These are phyloP conservation scores for Hemiprocne comata DNA, from an alignment of 2,113 vertebrate species.

Conservation along the genomic window DNA sequence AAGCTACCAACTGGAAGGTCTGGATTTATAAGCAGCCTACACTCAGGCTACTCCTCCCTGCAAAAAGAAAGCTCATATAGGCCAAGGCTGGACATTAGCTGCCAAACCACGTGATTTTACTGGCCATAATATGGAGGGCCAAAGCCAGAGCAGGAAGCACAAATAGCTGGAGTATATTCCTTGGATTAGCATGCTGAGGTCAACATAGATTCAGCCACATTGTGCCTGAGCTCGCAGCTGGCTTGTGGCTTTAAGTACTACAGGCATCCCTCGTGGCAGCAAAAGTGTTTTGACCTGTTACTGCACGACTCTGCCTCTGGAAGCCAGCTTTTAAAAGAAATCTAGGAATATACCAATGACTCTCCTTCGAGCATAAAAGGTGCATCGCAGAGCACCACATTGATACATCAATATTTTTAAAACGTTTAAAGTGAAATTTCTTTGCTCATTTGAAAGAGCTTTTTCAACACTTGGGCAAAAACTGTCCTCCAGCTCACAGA, in stretches of 20 bases:
- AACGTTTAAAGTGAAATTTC: conserved; percentile 1
- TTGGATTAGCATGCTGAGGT: background rate
- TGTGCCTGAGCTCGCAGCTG: background rate
- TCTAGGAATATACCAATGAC: background rate
- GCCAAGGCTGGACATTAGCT: background rate
- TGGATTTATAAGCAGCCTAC: background rate
- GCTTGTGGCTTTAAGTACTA: background rate
- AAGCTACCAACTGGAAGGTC: background rate
- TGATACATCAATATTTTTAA: background rate
- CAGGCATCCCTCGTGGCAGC: background rate
- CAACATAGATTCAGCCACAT: rapidly evolving
- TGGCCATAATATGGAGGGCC: background rate
- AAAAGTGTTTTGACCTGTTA: background rate
- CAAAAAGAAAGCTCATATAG: background rate
- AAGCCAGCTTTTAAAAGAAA: background rate
- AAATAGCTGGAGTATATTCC: background rate
- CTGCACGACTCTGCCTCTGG: background rate
- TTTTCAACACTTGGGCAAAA: background rate
- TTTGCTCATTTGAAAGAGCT: background rate
- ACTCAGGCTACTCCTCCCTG: background rate
- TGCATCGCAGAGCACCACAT: background rate
- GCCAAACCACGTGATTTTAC: background rate
- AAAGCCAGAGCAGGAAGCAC: background rate
- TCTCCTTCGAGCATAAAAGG: background rate
- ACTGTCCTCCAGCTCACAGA: background rate